Percentiles rank a stretch among this genome's conserved stretches.
These are phyloP conservation scores for Altica lythri DNA, from an alignment of 2,888 invertebrate genomes.

Conservation along the genomic window DNA sequence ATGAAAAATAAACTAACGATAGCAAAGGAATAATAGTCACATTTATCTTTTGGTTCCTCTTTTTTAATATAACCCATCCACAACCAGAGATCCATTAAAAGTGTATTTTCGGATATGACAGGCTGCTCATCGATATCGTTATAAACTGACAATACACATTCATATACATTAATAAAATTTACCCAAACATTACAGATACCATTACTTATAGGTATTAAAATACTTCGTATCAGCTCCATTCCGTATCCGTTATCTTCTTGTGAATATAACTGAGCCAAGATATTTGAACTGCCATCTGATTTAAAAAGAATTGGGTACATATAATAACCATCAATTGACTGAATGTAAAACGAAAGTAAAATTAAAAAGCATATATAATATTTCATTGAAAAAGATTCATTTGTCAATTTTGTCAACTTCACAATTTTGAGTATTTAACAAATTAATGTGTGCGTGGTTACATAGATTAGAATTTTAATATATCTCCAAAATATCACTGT, in stretches of 20 bases:
- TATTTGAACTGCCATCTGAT: no score
- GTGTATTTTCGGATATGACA: not conserved
- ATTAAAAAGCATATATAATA: no score
- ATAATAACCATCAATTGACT: not conserved
- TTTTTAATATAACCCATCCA: conserved; percentile 1
- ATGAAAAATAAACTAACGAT: not conserved
- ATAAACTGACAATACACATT: conserved; percentile 1
- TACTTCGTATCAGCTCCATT: not conserved
- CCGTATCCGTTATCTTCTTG: not conserved
- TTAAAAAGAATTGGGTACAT: conserved; percentile 2
- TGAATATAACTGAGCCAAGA: not conserved
- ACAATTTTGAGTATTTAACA: no score
- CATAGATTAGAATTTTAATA: no score
- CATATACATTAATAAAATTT: conserved; percentile 7
- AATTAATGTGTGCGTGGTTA: no score
- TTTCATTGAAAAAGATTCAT: no score
- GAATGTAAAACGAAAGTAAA: not conserved
- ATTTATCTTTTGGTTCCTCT: not conserved
- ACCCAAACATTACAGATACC: conserved; percentile 2
- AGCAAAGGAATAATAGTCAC: not conserved
- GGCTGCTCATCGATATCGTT: not conserved
- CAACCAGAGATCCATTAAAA: not conserved
- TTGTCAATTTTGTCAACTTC: no score
- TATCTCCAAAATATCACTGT: no score
- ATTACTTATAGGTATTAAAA: conserved; percentile 4